Base-by-base conservation (phyloP, 2,113 vertebrate species). In the Xenotilapia caudafasciata region DNA sequence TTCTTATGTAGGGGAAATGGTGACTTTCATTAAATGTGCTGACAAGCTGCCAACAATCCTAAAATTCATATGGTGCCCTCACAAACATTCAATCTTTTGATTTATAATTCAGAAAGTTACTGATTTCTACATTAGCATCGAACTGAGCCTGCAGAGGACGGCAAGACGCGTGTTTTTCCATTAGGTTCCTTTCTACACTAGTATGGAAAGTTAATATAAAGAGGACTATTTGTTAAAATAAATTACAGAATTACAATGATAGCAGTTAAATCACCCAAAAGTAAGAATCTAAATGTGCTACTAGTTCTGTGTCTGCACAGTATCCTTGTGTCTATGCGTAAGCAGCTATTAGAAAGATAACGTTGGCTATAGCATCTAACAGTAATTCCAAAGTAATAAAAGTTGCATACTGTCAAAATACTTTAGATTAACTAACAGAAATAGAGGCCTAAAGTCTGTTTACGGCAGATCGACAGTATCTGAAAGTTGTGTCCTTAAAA, bases 401-500 rank as follows among this genome's bases (percentile, higher is more conserved):
- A 42, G 38, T 45, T 42, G 38, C 38, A 42, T 45, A 26, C 5
- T 70, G 21, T 45, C n/a, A 45, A 45, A 73, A 73, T 45, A 26
- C 38, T 45, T 26, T 68, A 8, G 62, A 1, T 70, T 6, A 42
- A 15, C 35, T 70, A 45, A 45, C 8, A 45, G 8, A 73, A 26
- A 15, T 9, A 15, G 14, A 70, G 35, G n/a, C n/a, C 5, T 42
- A 15, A 70, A 6, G 11, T 23, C n/a, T 23, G 5, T 3, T 40
- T 70, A 70, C 35, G 0, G 19, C 12, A 70, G n/a, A 42, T 42
- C 3, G 0, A 70, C n/a, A 2, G 62, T 14, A 40, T 70, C 35
- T 70, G 35, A 14, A 70, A 14, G 65, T 14, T 0, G n/a, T 42
- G 12, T 0, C n/a, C 19, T 40, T 23, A 21, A 68, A n/a, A 21